Conservation (phyloP, 1,140 invertebrate genomes). For the Belonocnema kinseyi region DNA sequence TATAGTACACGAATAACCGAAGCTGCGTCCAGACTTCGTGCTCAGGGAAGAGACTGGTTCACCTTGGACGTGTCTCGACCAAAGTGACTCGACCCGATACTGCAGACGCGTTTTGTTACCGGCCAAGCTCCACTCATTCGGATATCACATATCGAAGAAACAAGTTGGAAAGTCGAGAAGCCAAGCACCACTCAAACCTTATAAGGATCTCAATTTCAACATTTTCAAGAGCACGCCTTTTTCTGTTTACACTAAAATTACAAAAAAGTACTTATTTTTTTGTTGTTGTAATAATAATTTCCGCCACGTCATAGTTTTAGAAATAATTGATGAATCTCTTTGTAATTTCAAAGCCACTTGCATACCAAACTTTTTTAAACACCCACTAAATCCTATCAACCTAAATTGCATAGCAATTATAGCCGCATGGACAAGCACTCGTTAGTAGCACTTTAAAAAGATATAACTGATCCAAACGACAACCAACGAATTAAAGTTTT, state of each 20-base stretch:
- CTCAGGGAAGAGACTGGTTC: conserved; percentile 57
- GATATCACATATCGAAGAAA: neutral
- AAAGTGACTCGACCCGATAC: conserved; percentile 44
- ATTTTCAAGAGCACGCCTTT: neutral
- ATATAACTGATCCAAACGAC: conserved; percentile 23
- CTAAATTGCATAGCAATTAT: conserved; percentile 24
- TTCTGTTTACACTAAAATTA: neutral
- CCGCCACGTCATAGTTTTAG: no score
- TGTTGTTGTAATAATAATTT: no score
- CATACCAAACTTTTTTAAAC: neutral
- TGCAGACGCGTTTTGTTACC: conserved; percentile 44
- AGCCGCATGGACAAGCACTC: neutral
- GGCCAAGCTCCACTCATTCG: conserved; percentile 8
- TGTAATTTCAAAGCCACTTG: neutral
- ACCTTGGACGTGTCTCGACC: conserved; percentile 68
- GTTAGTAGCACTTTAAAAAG: neutral
- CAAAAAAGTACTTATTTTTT: no score
- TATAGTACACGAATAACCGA: neutral
- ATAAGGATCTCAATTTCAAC: conserved; percentile 9
- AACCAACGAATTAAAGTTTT: conserved; percentile 15
- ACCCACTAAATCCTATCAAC: conserved; percentile 18
- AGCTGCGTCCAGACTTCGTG: neutral
- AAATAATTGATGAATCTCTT: no score
- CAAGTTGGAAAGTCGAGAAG: neutral
- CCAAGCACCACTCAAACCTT: neutral